Evolutionary conservation across 1,140 invertebrate genomes (phyloP).

Genomic region (Leptestheria dahalacensis): DNA sequence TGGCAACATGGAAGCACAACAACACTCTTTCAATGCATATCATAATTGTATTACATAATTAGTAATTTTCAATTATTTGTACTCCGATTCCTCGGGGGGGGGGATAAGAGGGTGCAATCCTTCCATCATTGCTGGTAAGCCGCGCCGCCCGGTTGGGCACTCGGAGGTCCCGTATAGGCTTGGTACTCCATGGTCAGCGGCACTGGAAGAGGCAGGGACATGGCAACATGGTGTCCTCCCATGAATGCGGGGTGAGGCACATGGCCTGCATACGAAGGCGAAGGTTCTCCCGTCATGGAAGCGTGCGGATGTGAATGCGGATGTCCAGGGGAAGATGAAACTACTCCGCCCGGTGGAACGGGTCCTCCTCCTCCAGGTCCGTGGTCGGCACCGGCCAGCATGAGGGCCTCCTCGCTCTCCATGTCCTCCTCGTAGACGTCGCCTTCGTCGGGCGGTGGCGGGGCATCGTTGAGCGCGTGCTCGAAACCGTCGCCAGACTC

Average conservation of each 20-base stretch:
- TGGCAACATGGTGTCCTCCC: constrained; percentile 6
- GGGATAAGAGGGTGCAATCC: neutral
- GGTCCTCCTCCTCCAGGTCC: constrained; percentile 1
- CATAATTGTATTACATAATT: no score
- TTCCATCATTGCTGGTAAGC: constrained; percentile 10
- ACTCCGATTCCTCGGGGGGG: neutral
- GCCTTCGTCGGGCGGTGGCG: constrained; percentile 5
- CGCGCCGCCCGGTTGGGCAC: constrained; percentile 8
- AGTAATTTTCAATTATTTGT: no score
- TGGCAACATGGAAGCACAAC: no score
- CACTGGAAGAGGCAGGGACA: constrained; percentile 11
- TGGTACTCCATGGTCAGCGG: constrained; percentile 15
- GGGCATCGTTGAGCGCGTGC: neutral
- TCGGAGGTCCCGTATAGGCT: constrained; percentile 1
- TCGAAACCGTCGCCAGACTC: constrained; percentile 6
- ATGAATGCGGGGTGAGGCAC: neutral
- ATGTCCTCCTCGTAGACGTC: constrained; percentile 8
- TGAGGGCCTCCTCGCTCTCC: constrained; percentile 5
- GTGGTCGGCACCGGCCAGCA: constrained; percentile 11
- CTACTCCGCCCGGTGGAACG: constrained; percentile 1
- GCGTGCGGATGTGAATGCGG: constrained; percentile 1
- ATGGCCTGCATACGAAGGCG: constrained; percentile 1
- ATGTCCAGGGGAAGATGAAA: constrained; percentile 2
- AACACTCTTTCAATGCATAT: no score
- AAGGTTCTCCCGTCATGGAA: neutral